Evolutionary conservation across 2,888 invertebrate species (phyloP).

Genomic region (Thereva unica): DNA sequence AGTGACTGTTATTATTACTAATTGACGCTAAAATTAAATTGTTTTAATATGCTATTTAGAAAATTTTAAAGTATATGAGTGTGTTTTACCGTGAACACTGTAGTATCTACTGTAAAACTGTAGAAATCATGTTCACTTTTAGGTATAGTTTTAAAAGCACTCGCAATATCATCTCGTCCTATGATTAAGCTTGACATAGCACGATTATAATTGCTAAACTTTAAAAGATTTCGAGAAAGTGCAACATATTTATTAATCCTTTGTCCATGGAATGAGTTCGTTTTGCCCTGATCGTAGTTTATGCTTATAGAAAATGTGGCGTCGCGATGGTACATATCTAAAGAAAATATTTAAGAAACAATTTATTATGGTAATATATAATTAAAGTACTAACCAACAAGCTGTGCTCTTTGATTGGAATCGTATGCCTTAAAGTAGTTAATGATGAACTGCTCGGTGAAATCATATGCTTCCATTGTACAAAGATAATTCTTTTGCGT

Average conservation of each 20-base stretch:
- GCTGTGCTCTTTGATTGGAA: slow-evolving; percentile 29
- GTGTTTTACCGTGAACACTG: slow-evolving; percentile 21
- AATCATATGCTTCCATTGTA: slow-evolving; percentile 39
- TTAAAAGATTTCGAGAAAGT: slow-evolving; percentile 21
- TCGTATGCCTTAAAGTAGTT: slow-evolving; percentile 39
- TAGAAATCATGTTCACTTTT: slow-evolving; percentile 41
- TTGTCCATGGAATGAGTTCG: slow-evolving; percentile 6
- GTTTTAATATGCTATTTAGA: background rate
- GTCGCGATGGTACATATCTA: slow-evolving; percentile 38
- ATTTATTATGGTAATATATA: background rate
- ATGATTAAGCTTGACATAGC: slow-evolving; percentile 12
- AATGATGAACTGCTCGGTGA: slow-evolving; percentile 41
- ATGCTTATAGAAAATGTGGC: slow-evolving; percentile 38
- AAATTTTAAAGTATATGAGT: background rate
- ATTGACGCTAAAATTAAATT: slow-evolving; percentile 10
- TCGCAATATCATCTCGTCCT: slow-evolving; percentile 32
- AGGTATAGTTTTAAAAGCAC: slow-evolving; percentile 28
- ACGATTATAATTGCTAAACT: slow-evolving; percentile 5
- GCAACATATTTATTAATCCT: slow-evolving; percentile 23
- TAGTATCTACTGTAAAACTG: slow-evolving; percentile 40
- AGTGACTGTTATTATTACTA: slow-evolving; percentile 26
- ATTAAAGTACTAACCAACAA: slow-evolving; percentile 24
- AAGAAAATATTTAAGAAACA: slow-evolving; percentile 14
- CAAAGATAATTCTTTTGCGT: slow-evolving; percentile 40
- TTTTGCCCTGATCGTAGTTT: slow-evolving; percentile 26